Evolutionary conservation across 2,888 invertebrate species (phyloP), one percentile per base, ranked within the genome.

Genomic region (Chirona hameri): DNA sequence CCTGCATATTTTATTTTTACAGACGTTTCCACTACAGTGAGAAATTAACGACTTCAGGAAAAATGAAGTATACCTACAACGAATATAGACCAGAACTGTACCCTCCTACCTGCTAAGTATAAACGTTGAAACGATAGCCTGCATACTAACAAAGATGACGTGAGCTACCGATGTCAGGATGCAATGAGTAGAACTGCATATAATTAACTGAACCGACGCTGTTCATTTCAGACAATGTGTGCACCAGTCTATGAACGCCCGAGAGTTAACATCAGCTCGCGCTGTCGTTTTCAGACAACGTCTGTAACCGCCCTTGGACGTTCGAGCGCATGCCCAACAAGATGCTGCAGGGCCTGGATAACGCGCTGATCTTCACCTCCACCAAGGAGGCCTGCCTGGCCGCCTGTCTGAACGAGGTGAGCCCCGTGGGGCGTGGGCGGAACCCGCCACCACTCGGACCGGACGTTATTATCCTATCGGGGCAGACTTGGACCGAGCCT

Each of bases 301-400:
- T 97, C 10, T 97, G 97, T 88, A 90, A 94, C 85, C 91, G 97
- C 84, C 96, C 96, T 65, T 97, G 97, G 97, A 91, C 96, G 76
- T 97, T 97, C 88, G 97, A 97, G 89, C 91, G 97, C 80, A 95
- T 97, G 76, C 96, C 97, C 7, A 96, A 96, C 88, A 96, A 96
- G 89, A 94, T 96, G 89, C 93, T 97, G 83, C 91, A 95, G 69
- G 96, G 96, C 0, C 90, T 95, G 86, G 96, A 97, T 90, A 96
- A 96, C 87, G 95, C 96, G 60, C 91, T 96, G 84, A 95, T 97
- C 88, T 97, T 96, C 88, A 95, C 96, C 1, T 95, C 96, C 81
- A 96, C 96, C 83, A 97, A 97, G 89, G 97, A 97, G 90, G 95
- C 96, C 84, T 97, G 97, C 87, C 90, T 97, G 52, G 95, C 96